A percentile compares a stretch with the other conserved stretches of the same genome.
phyloP scores from a whole-genome alignment of 2,888 invertebrate genomes.

The Diplolepis rosae region DNA sequence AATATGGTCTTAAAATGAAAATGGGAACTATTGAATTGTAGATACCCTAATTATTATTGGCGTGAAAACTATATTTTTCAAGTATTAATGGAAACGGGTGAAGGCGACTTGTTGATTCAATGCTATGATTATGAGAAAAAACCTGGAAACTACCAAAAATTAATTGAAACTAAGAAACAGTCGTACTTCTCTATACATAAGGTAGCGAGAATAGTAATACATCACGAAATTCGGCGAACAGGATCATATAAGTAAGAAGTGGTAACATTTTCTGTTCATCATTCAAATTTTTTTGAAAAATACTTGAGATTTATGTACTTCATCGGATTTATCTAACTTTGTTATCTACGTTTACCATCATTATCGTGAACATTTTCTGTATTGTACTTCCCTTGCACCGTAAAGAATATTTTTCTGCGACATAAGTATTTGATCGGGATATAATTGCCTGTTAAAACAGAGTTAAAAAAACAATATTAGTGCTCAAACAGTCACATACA shows the following conservation, averaged over 20 bases:
- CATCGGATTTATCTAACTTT: too few relatives aligned
- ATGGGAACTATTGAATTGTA: too few relatives aligned
- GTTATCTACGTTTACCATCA: too few relatives aligned
- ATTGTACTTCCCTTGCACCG: too few relatives aligned
- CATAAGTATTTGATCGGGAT: too few relatives aligned
- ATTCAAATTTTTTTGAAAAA: too few relatives aligned
- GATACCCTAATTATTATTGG: too few relatives aligned
- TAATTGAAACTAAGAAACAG: constrained; percentile 21
- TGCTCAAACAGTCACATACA: neutral
- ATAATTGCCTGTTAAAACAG: neutral
- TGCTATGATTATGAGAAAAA: constrained; percentile 27
- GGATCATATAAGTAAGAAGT: constrained; percentile 31
- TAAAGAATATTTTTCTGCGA: too few relatives aligned
- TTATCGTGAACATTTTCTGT: too few relatives aligned
- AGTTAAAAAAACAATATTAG: neutral
- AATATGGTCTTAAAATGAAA: too few relatives aligned
- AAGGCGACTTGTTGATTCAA: constrained; percentile 32
- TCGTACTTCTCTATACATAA: constrained; percentile 24
- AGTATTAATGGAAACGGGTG: constrained; percentile 34
- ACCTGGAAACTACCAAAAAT: constrained; percentile 2
- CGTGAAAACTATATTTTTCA: constrained; percentile 29
- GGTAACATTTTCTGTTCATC: too few relatives aligned
- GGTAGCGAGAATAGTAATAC: constrained; percentile 19
- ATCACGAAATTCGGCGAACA: constrained; percentile 31
- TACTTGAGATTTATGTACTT: too few relatives aligned